These are phyloP conservation scores for Ips typographus DNA, from an alignment of 1,140 invertebrate species.

Conservation along the genomic window DNA sequence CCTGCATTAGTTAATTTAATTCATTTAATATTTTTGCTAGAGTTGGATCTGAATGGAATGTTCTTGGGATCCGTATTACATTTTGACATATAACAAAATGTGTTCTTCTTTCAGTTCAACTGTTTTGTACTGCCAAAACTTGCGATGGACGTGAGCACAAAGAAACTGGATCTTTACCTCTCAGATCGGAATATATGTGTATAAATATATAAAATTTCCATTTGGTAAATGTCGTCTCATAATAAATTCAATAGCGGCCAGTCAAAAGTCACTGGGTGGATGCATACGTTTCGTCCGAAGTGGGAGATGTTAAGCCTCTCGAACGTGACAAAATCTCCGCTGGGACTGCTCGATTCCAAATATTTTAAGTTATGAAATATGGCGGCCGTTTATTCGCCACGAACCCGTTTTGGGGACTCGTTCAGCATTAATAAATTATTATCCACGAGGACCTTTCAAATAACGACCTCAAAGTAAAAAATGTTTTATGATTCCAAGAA, in stretches of 20 bases:
- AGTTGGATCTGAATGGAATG: too few relatives aligned
- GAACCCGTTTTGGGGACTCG: conserved; percentile 4
- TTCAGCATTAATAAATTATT: neutral
- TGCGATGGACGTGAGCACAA: neutral
- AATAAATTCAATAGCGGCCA: conserved; percentile 49
- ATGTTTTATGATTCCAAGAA: too few relatives aligned
- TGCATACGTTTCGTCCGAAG: conserved; percentile 41
- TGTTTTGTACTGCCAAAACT: too few relatives aligned
- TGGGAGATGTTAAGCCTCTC: conserved; percentile 44
- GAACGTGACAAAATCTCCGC: conserved; percentile 54
- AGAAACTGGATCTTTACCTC: conserved; percentile 1
- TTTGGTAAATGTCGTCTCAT: conserved; percentile 51
- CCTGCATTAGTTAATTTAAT: too few relatives aligned
- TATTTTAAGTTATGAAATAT: conserved; percentile 39
- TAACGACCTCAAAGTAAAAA: too few relatives aligned
- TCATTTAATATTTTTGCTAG: too few relatives aligned
- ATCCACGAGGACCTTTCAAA: too few relatives aligned
- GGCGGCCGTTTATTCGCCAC: conserved; percentile 37
- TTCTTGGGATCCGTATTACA: too few relatives aligned
- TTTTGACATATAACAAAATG: too few relatives aligned
- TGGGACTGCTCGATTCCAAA: conserved; percentile 45
- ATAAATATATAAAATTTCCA: conserved; percentile 53
- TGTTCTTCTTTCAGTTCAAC: too few relatives aligned
- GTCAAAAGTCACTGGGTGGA: conserved; percentile 41
- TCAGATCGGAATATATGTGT: conserved; percentile 19